Evolutionary conservation across 2,113 vertebrate genomes (phyloP), one percentile per base, ranked within the genome.

Genomic region (Pagrus major): DNA sequence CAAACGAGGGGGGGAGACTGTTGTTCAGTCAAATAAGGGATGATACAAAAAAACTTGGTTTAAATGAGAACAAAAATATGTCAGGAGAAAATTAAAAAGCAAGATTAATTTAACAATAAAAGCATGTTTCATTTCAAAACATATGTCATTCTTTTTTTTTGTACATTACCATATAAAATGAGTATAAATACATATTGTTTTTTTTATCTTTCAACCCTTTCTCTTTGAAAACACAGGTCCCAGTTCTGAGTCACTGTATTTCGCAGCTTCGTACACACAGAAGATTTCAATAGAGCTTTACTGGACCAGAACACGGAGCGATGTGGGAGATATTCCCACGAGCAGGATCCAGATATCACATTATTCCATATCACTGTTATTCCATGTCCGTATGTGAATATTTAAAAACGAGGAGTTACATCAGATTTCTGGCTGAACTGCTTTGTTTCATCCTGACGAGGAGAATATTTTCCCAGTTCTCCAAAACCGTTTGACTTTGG

Each of bases 121-220:
- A 87, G 76, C 75, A 91, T 71, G 80, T 77, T 87, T 89, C 81
- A 81, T 89, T 91, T 93, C 9, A 91, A 92, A 92, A 94, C 91
- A 90, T 76, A 87, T 81, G 64, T 87, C 78, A 70, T 78, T 90
- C 70, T 61, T 88, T 81, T 88, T 81, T 63, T 89, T 92, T 93
- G 74, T 92, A 94, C 93, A 94, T 81, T 86, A 86, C 60, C 73
- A 87, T 88, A 87, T 85, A 92, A 89, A 89, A 86, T 65, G 77
- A 89, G 84, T 90, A 93, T 93, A 93, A 94, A 93, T 93, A 93
- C 90, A 90, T 80, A 70, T 74, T 33, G 55, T 68, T 78, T 83
- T 81, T 65, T n/a, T n/a, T 65, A 78, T 75, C 61, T 76, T 84
- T 83, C 60, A 80, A 70, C 66, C 52, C 31, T 85, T 87, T 84